These are phyloP conservation scores for Caenorhabditis zanzibari DNA, from an alignment of 2,888 invertebrate species.

Conservation along the genomic window DNA sequence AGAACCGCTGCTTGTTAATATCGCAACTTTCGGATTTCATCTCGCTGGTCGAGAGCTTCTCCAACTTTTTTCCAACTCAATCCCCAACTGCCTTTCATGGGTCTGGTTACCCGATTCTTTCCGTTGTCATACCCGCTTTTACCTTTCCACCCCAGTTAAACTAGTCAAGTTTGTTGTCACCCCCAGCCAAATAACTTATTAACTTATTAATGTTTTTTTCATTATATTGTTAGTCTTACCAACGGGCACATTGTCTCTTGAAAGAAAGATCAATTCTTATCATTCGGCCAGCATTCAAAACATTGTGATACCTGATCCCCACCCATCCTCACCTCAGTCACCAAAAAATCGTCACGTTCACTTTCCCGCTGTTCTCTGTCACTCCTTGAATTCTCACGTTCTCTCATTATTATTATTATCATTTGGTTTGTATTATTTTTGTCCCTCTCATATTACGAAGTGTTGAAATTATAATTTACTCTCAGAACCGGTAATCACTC, in stretches of 20 bases:
- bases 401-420: conserved; percentile 17
- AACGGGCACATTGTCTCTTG: conserved; percentile 55
- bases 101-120: conserved; percentile 58
- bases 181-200: conserved; percentile 43
- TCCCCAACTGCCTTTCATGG: conserved; percentile 56
- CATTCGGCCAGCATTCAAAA: conserved; percentile 55
- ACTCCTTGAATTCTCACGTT: conserved; percentile 25
- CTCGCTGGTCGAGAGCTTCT: conserved; percentile 36
- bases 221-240: conserved; percentile 52
- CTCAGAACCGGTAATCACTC: conserved; percentile 65
- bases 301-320: conserved; percentile 61
- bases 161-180: conserved; percentile 47
- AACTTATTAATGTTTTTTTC: conserved; percentile 48
- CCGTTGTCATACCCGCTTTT: conserved; percentile 62
- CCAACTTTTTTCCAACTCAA: conserved; percentile 6
- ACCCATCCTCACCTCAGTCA: conserved; percentile 38
- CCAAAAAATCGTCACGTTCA: conserved; percentile 57
- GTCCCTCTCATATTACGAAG: conserved; percentile 43
- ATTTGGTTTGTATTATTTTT: background rate
- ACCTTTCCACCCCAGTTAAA: conserved; percentile 38
- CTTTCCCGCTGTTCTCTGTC: conserved; percentile 47
- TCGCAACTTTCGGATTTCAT: background rate
- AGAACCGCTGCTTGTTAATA: conserved; percentile 60
- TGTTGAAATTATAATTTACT: conserved; percentile 60
- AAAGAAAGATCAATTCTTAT: conserved; percentile 28